Conservation (phyloP, 2,797 vertebrate species). For the Melopsittacus undulatus region DNA sequence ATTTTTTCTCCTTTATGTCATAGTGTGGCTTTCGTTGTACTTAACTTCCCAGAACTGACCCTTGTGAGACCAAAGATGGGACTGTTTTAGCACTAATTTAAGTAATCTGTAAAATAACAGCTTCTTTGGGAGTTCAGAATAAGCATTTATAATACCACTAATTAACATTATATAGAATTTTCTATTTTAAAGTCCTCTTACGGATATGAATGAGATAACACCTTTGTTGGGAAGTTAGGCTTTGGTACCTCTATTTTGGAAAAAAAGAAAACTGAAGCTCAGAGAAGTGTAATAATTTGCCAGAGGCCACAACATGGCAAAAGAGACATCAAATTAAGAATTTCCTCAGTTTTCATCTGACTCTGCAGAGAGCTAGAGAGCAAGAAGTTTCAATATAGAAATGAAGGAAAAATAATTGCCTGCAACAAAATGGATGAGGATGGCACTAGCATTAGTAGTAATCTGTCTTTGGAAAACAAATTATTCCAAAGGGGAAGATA, state of each 20-base stretch:
- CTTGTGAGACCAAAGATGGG: not conserved
- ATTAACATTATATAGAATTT: not conserved
- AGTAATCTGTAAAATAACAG: slow-evolving; percentile 1
- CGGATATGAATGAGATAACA: not conserved
- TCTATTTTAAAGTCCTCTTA: not conserved
- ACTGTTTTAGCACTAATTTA: not conserved
- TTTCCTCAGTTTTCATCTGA: not conserved
- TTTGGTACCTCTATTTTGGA: not conserved
- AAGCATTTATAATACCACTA: not conserved
- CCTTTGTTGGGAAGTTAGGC: not conserved
- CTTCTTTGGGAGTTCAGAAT: slow-evolving; percentile 5
- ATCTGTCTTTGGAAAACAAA: slow-evolving; percentile 20
- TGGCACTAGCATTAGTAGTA: not conserved
- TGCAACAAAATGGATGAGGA: not conserved
- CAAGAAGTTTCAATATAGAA: not conserved
- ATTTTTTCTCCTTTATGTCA: not conserved
- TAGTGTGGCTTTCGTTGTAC: slow-evolving; percentile 3
- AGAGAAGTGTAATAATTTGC: not conserved
- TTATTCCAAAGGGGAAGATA: slow-evolving; percentile 44
- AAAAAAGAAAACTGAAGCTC: not conserved
- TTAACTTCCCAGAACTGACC: not conserved
- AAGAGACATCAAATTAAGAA: not conserved
- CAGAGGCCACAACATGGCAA: not conserved
- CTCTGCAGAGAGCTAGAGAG: not conserved
- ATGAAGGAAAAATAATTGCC: not conserved